Evolutionary conservation across 1,140 invertebrate species (phyloP).

Genomic region (Lucilia cuprina): DNA sequence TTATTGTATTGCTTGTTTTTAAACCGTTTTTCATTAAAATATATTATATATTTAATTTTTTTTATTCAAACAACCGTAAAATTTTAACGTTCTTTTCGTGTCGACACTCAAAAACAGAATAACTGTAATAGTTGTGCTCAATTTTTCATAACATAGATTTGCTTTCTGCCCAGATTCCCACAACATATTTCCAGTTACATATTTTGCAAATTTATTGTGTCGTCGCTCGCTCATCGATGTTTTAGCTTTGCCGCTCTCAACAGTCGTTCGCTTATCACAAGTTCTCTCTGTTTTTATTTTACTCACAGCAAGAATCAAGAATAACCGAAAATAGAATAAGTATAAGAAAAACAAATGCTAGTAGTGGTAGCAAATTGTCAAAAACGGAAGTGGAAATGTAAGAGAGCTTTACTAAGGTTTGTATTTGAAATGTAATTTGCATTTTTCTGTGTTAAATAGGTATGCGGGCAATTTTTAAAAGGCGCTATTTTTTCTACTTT

Average conservation of each 20-base stretch:
- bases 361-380: background rate
- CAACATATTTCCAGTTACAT: constrained; percentile 30
- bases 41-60: constrained; percentile 15
- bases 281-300: constrained; percentile 4
- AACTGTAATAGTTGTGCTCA: constrained; percentile 27
- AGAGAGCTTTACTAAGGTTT: background rate
- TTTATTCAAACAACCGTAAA: constrained; percentile 15
- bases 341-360: background rate
- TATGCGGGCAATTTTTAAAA: background rate
- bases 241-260: background rate
- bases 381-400: background rate
- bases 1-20: background rate
- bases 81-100: constrained; percentile 21
- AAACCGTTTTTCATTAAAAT: constrained; percentile 19
- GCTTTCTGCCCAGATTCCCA: constrained; percentile 21
- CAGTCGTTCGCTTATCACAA: background rate
- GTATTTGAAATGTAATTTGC: background rate
- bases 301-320: background rate
- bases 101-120: constrained; percentile 32
- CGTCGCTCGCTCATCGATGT: background rate
- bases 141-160: constrained; percentile 20
- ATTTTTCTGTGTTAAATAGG: background rate
- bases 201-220: constrained; percentile 22
- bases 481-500: background rate
- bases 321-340: background rate